A percentile compares a stretch with the other conserved stretches of the same genome.
Evolutionary conservation across 2,113 vertebrate genomes (phyloP).

Genomic region (Todiramphus chloris): DNA sequence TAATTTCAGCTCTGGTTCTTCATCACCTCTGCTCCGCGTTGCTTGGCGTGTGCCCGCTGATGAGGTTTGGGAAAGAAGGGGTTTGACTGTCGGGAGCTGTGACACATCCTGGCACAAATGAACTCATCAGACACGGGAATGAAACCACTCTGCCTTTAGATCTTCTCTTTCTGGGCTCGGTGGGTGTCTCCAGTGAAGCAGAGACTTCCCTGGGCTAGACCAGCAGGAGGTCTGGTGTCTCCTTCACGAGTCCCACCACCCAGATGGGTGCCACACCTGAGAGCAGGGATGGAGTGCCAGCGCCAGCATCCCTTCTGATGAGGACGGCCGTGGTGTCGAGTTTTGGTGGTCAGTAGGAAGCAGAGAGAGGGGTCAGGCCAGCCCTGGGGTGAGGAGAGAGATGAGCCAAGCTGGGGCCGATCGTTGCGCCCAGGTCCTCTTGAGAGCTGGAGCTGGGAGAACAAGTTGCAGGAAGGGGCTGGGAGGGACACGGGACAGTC

Average conservation of each 20-base stretch:
- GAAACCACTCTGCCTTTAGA: background rate
- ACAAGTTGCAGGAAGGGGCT: background rate
- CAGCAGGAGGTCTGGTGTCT: background rate
- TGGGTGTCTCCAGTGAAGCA: background rate
- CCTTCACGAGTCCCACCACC: background rate
- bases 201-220: background rate
- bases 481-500: rapidly evolving
- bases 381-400: background rate
- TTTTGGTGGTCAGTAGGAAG: background rate
- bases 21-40: rapidly evolving
- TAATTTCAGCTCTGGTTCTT: background rate
- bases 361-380: rapidly evolving
- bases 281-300: background rate
- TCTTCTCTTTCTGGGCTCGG: background rate
- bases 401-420: background rate
- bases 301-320: background rate
- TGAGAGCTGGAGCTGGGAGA: background rate
- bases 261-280: conserved; percentile 10
- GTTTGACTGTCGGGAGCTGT: rapidly evolving
- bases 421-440: rapidly evolving
- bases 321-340: background rate
- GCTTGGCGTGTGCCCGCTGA: background rate
- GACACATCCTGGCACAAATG: background rate
- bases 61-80: background rate
- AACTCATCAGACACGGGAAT: background rate